Evolutionary conservation across 2,113 vertebrate genomes (phyloP), one percentile per base, ranked within the genome.

Genomic region (Monopterus albus): DNA sequence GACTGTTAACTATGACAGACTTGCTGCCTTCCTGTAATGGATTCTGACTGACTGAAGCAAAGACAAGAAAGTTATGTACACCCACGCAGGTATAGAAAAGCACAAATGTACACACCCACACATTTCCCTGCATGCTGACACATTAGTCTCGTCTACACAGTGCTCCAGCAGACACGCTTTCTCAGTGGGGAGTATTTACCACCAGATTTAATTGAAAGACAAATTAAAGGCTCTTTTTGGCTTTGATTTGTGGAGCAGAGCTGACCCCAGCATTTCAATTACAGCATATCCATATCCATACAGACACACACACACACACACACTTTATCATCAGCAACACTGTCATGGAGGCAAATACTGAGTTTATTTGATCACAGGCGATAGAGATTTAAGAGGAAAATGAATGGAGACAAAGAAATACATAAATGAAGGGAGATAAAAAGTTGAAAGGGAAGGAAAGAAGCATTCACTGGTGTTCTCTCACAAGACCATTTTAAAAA

Each of bases 231-330:
- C 63, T 81, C 57, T 59, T 84, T 77, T 72, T 57, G 25, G 64
- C 72, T 91, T 84, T 80, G 72, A 86, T 79, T 81, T 43, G 35
- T 28, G 15, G 56, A 70, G 75, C 53, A 65, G 51, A 63, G 36
- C 61, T 83, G 79, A 82, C 79, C 75, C 57, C 51, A 25, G 75
- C 28, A 12, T 88, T 89, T 91, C 87, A 92, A 83, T 92, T 86
- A 87, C 69, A 67, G 82, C 70, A 61, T 50, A 74, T 74, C 81
- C 35, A 21, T 49, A 62, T 56, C 72, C 59, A 59, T 7, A 14
- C 18, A 14, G 17, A 14, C 60, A 28, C 59, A 31, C 53, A 36
- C 59, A 9, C 56, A n/a, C n/a, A n/a, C n/a, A 59, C n/a, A 57
- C 42, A 60, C 11, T 36, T 53, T 45, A 74, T 69, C 55, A 28